These are phyloP conservation scores for Halyomorpha halys DNA, from an alignment of 1,140 invertebrate genomes.

Conservation along the genomic window DNA sequence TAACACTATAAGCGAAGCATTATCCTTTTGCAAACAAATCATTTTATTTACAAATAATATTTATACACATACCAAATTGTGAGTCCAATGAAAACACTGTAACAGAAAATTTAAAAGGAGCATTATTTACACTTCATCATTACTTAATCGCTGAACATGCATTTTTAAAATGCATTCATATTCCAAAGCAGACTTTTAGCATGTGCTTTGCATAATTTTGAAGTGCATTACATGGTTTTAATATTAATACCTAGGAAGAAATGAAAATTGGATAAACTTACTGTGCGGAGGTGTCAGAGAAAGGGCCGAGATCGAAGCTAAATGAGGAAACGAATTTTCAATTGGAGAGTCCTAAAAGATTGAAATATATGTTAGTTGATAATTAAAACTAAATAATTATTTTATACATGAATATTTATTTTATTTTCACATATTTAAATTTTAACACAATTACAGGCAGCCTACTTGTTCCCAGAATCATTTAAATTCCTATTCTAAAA, in stretches of 20 bases:
- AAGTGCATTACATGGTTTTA: neutral
- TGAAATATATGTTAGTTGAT: neutral
- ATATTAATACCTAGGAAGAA: neutral
- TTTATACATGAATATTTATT: too few relatives aligned
- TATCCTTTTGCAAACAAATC: too few relatives aligned
- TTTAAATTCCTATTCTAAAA: too few relatives aligned
- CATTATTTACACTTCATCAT: constrained; percentile 14
- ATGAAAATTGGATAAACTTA: constrained; percentile 40
- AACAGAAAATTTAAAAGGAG: constrained; percentile 34
- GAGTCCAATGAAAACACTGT: constrained; percentile 64
- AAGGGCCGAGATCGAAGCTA: constrained; percentile 60
- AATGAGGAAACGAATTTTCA: constrained; percentile 34
- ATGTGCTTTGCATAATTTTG: constrained; percentile 14
- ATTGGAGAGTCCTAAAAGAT: constrained; percentile 35
- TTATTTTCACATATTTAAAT: too few relatives aligned
- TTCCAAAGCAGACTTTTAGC: neutral
- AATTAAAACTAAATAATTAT: too few relatives aligned
- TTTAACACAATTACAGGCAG: too few relatives aligned
- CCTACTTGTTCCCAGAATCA: too few relatives aligned
- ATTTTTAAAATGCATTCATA: neutral
- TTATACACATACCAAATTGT: constrained; percentile 41
- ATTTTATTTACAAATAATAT: constrained; percentile 3
- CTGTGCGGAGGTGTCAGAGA: constrained; percentile 66
- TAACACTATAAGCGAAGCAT: too few relatives aligned
- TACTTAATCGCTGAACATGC: neutral